phyloP scores from a whole-genome alignment of 2,888 invertebrate species.

The Dolichomitus sp. region DNA sequence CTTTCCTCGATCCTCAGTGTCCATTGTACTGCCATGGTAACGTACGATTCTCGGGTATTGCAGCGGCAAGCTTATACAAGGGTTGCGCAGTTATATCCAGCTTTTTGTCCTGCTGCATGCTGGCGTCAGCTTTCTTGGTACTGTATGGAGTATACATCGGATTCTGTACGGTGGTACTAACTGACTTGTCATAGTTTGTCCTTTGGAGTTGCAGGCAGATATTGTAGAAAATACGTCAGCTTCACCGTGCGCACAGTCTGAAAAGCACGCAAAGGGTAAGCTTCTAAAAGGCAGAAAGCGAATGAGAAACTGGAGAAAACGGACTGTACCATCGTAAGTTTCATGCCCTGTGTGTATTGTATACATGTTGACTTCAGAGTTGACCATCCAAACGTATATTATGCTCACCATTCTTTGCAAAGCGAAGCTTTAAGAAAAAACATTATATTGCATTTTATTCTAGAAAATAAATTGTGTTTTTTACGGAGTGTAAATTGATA shows the following conservation, averaged over 20 bases:
- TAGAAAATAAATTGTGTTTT: no score
- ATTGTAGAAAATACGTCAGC: neutral
- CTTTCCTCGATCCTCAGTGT: conserved; percentile 26
- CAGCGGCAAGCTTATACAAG: conserved; percentile 22
- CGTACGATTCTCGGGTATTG: conserved; percentile 26
- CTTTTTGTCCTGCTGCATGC: conserved; percentile 27
- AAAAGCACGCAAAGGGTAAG: neutral
- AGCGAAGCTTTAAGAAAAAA: no score
- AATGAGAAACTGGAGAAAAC: conserved; percentile 20
- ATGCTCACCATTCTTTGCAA: no score
- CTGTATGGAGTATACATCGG: neutral
- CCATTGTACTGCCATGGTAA: conserved; percentile 32
- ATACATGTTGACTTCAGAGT: neutral
- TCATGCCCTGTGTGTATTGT: neutral
- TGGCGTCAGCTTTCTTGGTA: conserved; percentile 35
- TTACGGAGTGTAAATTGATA: no score
- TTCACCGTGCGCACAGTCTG: neutral
- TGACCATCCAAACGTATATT: neutral
- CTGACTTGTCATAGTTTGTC: neutral
- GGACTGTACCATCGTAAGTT: neutral
- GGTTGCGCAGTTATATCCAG: conserved; percentile 25
- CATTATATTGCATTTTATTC: no score
- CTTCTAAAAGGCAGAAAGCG: conserved; percentile 14
- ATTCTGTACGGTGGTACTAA: neutral
- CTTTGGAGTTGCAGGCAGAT: neutral